These are phyloP conservation scores for Conus canariensis DNA, from an alignment of 2,888 invertebrate genomes.

Conservation along the genomic window DNA sequence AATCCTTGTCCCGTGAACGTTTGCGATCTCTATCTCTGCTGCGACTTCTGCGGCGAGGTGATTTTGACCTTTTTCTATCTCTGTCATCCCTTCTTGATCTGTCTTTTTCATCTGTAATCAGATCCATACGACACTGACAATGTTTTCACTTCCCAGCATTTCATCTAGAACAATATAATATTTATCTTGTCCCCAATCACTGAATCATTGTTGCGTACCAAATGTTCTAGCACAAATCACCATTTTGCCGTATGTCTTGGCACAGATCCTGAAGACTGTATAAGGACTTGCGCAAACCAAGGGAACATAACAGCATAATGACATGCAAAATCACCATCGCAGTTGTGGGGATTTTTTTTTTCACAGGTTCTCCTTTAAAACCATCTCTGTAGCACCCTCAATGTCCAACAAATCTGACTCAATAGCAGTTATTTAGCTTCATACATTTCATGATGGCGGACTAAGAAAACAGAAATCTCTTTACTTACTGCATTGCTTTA, in stretches of 20 bases:
- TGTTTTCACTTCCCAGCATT: too few species aligned
- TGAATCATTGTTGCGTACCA: too few species aligned
- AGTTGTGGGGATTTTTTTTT: not conserved
- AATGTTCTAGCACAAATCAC: too few species aligned
- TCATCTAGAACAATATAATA: too few species aligned
- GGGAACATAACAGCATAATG: too few species aligned
- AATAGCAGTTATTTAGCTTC: not conserved
- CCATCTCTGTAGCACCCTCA: not conserved
- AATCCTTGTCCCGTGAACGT: slow-evolving; percentile 71
- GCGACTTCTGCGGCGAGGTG: slow-evolving; percentile 72
- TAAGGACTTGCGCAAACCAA: too few species aligned
- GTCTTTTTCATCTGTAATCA: slow-evolving; percentile 34
- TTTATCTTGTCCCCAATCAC: too few species aligned
- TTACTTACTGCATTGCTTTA: too few species aligned
- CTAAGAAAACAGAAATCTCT: too few species aligned
- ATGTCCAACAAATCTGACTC: too few species aligned
- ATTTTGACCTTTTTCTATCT: slow-evolving; percentile 62
- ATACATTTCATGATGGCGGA: not conserved
- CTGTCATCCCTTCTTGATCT: slow-evolving; percentile 43
- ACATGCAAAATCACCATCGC: not conserved
- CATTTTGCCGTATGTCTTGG: too few species aligned
- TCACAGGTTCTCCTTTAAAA: not conserved
- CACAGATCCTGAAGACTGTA: too few species aligned
- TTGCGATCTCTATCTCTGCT: slow-evolving; percentile 74
- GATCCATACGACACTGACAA: not conserved